Percentiles rank a stretch among this genome's conserved stretches.
Evolutionary conservation across 2,888 invertebrate genomes (phyloP).

Genomic region (Thymelicus lineola): DNA sequence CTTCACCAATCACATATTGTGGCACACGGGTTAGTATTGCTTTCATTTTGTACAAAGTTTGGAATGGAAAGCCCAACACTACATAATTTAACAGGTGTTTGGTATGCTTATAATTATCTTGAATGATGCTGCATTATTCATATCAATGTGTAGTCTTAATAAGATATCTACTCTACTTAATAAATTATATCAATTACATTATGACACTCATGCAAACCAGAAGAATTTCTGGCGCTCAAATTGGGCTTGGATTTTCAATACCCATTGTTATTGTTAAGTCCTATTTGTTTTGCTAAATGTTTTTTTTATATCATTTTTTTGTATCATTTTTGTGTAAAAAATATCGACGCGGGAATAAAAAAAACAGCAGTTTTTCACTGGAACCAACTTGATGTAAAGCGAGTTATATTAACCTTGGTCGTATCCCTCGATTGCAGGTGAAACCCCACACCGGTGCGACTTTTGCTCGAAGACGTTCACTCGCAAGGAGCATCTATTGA

Average conservation of each 20-base stretch:
- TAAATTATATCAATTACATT: too few relatives aligned
- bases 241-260: conserved; percentile 2
- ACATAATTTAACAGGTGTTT: background rate
- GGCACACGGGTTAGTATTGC: conserved; percentile 90
- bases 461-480: conserved; percentile 93
- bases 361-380: too few relatives aligned
- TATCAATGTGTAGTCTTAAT: too few relatives aligned
- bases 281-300: too few relatives aligned
- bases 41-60: conserved; percentile 47
- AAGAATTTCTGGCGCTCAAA: too few relatives aligned
- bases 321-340: background rate
- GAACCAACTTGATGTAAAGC: too few relatives aligned
- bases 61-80: background rate
- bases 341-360: too few relatives aligned
- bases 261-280: background rate
- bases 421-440: conserved; percentile 72
- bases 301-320: background rate
- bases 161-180: too few relatives aligned
- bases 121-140: too few relatives aligned
- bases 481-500: conserved; percentile 90
- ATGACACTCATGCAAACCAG: too few relatives aligned
- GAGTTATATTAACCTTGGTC: too few relatives aligned
- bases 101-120: background rate
- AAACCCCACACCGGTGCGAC: conserved; percentile 91
- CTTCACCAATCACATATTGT: conserved; percentile 95